A percentile compares a stretch with the other conserved stretches of the same genome.
Conservation (phyloP, 2,797 vertebrate species). For the Neosilurus mollespiculum region DNA sequence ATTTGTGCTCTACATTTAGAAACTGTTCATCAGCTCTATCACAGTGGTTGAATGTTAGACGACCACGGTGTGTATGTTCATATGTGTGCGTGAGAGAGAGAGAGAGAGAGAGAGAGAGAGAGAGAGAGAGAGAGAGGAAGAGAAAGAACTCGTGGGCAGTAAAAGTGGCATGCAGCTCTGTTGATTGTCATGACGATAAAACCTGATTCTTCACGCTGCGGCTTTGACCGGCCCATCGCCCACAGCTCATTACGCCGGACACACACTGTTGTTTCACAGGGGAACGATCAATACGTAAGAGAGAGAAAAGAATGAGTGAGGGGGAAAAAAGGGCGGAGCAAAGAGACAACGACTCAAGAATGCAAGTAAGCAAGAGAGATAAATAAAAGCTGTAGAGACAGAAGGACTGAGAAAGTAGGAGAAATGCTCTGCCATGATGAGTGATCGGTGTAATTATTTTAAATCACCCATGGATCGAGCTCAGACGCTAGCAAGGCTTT, state of each 20-base stretch:
- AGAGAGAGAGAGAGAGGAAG: not conserved
- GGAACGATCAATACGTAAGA: slow-evolving; percentile 12
- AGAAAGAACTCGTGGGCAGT: not conserved
- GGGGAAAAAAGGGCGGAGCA: not conserved
- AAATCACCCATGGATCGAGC: not conserved
- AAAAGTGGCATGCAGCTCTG: slow-evolving; percentile 7
- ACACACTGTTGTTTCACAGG: slow-evolving; percentile 20
- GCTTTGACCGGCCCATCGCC: slow-evolving; percentile 25
- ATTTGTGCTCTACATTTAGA: not conserved
- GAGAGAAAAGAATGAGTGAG: slow-evolving; percentile 11
- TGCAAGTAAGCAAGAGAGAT: not conserved
- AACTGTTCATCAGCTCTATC: not conserved
- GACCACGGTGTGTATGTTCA: not conserved
- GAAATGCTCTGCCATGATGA: slow-evolving; percentile 15
- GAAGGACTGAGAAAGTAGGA: not conserved
- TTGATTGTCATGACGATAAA: slow-evolving; percentile 33
- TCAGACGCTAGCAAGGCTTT: not conserved
- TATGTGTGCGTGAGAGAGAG: not conserved
- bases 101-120: not conserved
- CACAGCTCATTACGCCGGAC: slow-evolving; percentile 40
- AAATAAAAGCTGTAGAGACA: not conserved
- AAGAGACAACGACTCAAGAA: not conserved
- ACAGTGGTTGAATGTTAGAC: not conserved
- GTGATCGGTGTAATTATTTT: slow-evolving; percentile 6
- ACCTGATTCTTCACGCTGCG: slow-evolving; percentile 30